Evolutionary conservation across 2,113 vertebrate species (phyloP).

Genomic region (Lates calcarifer): DNA sequence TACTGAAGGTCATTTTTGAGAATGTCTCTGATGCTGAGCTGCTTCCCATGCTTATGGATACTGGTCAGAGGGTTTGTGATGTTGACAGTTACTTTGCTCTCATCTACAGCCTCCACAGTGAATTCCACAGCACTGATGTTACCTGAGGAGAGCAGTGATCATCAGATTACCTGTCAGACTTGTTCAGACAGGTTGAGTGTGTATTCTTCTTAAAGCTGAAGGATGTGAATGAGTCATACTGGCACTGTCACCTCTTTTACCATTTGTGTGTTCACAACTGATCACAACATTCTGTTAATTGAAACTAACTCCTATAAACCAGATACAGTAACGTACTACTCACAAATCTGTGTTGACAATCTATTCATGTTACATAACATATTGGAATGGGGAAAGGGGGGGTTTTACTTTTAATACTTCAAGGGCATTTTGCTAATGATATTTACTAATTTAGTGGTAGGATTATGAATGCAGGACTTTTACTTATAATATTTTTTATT

Average conservation of each 20-base stretch:
- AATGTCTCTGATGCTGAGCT: conserved; percentile 87
- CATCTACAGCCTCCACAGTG: conserved; percentile 57
- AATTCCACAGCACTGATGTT: conserved; percentile 87
- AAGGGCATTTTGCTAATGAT: no score
- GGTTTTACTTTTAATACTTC: no score
- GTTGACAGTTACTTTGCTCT: conserved; percentile 74
- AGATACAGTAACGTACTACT: neutral
- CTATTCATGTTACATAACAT: no score
- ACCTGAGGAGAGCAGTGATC: conserved; percentile 78
- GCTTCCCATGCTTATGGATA: conserved; percentile 65
- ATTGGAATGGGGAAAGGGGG: no score
- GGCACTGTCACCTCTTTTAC: neutral
- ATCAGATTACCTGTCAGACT: neutral
- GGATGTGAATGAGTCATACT: neutral
- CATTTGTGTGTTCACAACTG: no score
- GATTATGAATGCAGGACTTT: no score
- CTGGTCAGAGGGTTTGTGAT: conserved; percentile 86
- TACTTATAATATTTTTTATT: no score
- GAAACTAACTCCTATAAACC: neutral
- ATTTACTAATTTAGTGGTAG: no score
- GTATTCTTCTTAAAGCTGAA: neutral
- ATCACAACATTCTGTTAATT: neutral
- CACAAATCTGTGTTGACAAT: no score
- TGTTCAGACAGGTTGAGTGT: neutral
- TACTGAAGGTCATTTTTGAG: conserved; percentile 88